phyloP scores from a whole-genome alignment of 2,797 vertebrate species.

The Rhynchonycteris naso region DNA sequence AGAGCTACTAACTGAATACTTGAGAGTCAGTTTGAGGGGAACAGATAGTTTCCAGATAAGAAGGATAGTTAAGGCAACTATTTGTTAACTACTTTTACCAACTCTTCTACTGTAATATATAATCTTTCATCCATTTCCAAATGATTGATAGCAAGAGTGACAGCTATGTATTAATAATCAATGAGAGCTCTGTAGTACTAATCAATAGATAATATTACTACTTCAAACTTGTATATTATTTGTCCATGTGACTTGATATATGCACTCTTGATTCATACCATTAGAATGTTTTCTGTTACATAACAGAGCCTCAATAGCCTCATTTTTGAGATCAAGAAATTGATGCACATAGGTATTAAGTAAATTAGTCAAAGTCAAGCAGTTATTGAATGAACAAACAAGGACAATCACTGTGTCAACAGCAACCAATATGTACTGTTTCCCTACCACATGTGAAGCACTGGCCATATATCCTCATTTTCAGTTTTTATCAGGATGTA shows the following conservation, averaged over 20 bases:
- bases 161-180: background rate
- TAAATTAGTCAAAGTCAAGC: background rate
- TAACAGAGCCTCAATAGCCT: background rate
- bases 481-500: background rate
- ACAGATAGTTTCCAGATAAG: background rate
- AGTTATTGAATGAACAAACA: background rate
- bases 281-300: background rate
- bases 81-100: background rate
- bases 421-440: background rate
- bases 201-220: background rate
- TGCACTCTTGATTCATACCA: background rate
- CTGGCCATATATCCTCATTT: background rate
- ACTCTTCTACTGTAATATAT: background rate
- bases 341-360: background rate
- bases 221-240: background rate
- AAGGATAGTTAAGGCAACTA: background rate
- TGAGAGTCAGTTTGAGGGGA: background rate
- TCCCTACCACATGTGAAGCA: background rate
- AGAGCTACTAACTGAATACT: background rate
- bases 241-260: background rate
- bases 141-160: background rate
- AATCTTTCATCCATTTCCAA: background rate
- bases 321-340: slow-evolving; percentile 5
- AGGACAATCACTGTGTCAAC: background rate
- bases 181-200: background rate